Conservation (phyloP, 2,113 vertebrate species). For the Pantherophis guttatus region DNA sequence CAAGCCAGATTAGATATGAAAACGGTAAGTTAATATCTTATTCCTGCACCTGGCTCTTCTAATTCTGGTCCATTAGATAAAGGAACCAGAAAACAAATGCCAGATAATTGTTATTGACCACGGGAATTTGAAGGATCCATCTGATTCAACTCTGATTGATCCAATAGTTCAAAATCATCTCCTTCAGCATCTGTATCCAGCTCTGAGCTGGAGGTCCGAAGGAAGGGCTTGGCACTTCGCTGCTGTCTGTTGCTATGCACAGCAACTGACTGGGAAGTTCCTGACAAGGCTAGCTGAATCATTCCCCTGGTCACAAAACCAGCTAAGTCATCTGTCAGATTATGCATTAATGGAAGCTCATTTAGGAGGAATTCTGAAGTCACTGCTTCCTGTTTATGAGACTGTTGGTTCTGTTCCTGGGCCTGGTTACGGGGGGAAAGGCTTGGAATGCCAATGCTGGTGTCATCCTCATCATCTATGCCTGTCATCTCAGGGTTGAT, state of each 20-base stretch:
- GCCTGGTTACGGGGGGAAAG: constrained; percentile 67
- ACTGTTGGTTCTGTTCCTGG: constrained; percentile 70
- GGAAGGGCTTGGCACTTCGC: constrained; percentile 69
- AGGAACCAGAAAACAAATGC: constrained; percentile 67
- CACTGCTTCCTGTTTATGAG: constrained; percentile 72
- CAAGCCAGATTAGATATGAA: constrained; percentile 33
- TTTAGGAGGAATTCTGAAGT: constrained; percentile 74
- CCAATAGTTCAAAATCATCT: constrained; percentile 97
- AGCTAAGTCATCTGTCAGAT: constrained; percentile 79
- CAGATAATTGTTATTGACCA: constrained; percentile 59
- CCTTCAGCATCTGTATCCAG: constrained; percentile 92
- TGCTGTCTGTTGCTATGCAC: constrained; percentile 62
- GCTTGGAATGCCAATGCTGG: constrained; percentile 90
- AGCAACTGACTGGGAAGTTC: constrained; percentile 69
- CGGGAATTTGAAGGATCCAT: constrained; percentile 83
- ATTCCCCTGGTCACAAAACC: constrained; percentile 87
- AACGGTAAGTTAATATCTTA: neutral
- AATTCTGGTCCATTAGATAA: constrained; percentile 3
- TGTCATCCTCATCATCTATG: constrained; percentile 93
- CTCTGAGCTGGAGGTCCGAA: constrained; percentile 86
- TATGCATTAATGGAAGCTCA: constrained; percentile 67
- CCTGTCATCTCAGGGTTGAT: constrained; percentile 87
- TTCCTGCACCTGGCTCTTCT: constrained; percentile 41
- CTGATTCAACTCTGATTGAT: constrained; percentile 94
- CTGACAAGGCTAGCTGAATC: constrained; percentile 86